Evolutionary conservation across 2,113 vertebrate species (phyloP).

Genomic region (Tragelaphus scriptus): DNA sequence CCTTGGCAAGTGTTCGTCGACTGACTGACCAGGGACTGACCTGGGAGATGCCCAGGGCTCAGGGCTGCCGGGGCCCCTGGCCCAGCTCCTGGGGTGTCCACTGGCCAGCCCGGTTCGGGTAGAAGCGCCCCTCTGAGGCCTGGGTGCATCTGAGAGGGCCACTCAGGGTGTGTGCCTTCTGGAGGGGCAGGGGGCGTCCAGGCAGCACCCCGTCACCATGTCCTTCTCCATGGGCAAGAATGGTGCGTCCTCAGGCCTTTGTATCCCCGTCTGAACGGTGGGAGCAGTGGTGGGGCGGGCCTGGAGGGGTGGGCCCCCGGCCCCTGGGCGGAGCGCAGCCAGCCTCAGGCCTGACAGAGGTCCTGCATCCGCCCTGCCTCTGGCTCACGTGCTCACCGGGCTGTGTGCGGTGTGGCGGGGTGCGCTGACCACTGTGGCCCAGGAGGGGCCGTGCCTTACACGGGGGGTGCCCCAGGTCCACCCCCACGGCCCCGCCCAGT

Average conservation of each 20-base stretch:
- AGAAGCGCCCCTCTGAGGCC: rapidly evolving
- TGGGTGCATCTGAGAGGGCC: not conserved
- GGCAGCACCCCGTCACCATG: rapidly evolving
- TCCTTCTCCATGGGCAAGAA: not conserved
- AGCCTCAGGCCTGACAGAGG: not conserved
- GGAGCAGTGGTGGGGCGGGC: rapidly evolving
- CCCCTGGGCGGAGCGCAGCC: rapidly evolving
- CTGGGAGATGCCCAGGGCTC: too few species aligned
- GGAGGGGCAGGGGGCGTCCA: not conserved
- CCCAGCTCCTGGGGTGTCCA: rapidly evolving
- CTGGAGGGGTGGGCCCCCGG: too few species aligned
- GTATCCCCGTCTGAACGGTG: rapidly evolving
- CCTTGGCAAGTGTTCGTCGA: not conserved
- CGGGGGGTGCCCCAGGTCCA: rapidly evolving
- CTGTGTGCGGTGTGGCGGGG: rapidly evolving
- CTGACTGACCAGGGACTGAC: not conserved
- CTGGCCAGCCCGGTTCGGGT: not conserved
- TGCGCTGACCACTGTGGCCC: rapidly evolving
- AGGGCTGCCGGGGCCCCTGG: not conserved
- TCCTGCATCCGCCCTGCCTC: rapidly evolving
- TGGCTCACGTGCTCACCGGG: rapidly evolving
- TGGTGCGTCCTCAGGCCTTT: rapidly evolving
- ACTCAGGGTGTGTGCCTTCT: rapidly evolving
- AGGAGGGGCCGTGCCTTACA: rapidly evolving
- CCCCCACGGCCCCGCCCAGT: rapidly evolving